These are phyloP conservation scores for Poecile montanus DNA, from an alignment of 2,797 vertebrate genomes.

Conservation along the genomic window DNA sequence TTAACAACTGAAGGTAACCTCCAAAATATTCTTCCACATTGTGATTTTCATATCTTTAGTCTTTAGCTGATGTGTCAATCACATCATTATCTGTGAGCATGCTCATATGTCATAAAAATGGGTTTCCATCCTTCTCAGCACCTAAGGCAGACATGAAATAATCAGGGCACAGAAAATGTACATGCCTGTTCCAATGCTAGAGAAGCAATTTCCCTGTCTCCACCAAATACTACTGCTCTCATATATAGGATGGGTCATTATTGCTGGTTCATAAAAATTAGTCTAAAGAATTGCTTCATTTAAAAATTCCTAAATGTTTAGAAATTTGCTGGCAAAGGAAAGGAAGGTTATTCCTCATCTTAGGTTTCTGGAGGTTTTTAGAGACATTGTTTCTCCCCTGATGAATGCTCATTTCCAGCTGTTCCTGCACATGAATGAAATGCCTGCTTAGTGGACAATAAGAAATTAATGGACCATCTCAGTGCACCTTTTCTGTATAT, in stretches of 20 bases:
- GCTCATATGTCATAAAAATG: background rate
- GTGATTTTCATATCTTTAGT: background rate
- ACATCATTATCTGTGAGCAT: background rate
- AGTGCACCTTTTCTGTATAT: background rate
- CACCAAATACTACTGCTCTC: background rate
- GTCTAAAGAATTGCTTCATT: background rate
- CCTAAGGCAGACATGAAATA: background rate
- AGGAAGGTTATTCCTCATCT: background rate
- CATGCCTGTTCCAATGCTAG: accelerated
- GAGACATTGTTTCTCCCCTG: background rate
- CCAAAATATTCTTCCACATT: background rate
- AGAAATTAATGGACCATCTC: background rate
- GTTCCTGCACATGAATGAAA: background rate
- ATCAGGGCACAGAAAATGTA: accelerated
- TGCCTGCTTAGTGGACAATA: background rate
- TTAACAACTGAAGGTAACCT: background rate
- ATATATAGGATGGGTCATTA: background rate
- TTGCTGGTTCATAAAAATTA: background rate
- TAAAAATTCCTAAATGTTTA: background rate
- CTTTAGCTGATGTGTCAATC: background rate
- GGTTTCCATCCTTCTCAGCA: background rate
- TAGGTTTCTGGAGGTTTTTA: background rate
- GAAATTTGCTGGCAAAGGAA: background rate
- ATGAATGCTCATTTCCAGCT: background rate
- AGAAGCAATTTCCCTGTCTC: background rate